A percentile compares a stretch with the other conserved stretches of the same genome.
Conservation (phyloP, 1,140 invertebrate genomes). For the Tenebrio molitor region DNA sequence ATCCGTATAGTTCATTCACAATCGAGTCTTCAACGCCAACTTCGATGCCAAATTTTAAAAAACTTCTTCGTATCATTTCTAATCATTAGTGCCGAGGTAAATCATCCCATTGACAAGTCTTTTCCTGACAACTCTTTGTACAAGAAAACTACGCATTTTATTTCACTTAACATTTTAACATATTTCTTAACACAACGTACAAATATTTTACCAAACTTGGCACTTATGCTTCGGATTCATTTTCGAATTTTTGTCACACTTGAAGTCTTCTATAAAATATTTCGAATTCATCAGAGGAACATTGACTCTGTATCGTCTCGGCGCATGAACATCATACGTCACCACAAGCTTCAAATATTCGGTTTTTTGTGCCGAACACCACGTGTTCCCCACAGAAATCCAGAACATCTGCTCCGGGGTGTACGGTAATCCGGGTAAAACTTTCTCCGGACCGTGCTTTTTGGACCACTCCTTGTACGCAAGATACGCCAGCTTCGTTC, state of each 20-base stretch:
- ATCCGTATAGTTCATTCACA: too few species aligned
- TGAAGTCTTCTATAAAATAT: conserved; percentile 49
- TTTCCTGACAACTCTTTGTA: too few species aligned
- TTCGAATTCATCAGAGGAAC: conserved; percentile 59
- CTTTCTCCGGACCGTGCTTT: conserved; percentile 62
- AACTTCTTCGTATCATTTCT: too few species aligned
- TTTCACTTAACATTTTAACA: too few species aligned
- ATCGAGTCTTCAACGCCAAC: too few species aligned
- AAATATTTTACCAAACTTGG: conserved; percentile 51
- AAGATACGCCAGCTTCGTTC: conserved; percentile 76
- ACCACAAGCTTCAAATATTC: conserved; percentile 66
- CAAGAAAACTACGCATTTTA: too few species aligned
- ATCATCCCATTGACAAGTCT: too few species aligned
- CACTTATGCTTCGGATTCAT: conserved; percentile 55
- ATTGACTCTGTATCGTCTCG: conserved; percentile 71
- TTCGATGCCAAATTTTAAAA: too few species aligned
- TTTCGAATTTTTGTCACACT: conserved; percentile 42
- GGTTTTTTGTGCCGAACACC: conserved; percentile 70
- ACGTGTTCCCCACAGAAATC: conserved; percentile 71
- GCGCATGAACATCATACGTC: conserved; percentile 67
- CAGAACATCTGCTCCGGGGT: conserved; percentile 74
- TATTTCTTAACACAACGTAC: too few species aligned
- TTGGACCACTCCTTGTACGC: conserved; percentile 73
- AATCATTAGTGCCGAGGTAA: too few species aligned
- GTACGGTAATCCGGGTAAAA: conserved; percentile 69